Conservation (phyloP, 2,888 invertebrate species). For the Pterostichus madidus region DNA sequence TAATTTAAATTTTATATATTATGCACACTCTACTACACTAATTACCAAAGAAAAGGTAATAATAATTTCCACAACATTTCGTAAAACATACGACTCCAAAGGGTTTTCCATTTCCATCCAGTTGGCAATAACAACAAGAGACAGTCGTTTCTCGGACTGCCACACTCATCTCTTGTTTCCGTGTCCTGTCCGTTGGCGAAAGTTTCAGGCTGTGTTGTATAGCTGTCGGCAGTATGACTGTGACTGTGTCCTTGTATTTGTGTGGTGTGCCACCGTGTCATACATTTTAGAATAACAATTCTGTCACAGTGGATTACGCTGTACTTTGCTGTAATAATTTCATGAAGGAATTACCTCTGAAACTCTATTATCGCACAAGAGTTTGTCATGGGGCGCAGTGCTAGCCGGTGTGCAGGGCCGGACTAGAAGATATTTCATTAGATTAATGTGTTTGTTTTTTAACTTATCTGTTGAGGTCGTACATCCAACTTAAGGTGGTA, state of each 20-base stretch:
- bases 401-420: background rate
- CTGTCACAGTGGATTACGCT: constrained; percentile 52
- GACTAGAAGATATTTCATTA: background rate
- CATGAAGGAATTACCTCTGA: constrained; percentile 54
- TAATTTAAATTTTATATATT: too few species aligned
- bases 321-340: constrained; percentile 57
- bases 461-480: too few species aligned
- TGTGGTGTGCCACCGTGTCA: constrained; percentile 21
- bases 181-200: background rate
- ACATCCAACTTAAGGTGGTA: too few species aligned
- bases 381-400: constrained; percentile 31
- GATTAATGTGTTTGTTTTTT: too few species aligned
- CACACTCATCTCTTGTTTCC: background rate
- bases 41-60: too few species aligned
- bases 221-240: too few species aligned
- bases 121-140: background rate
- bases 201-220: background rate
- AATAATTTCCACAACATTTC: too few species aligned
- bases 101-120: too few species aligned
- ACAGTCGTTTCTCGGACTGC: background rate
- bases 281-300: constrained; percentile 57
- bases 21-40: too few species aligned
- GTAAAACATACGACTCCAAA: too few species aligned
- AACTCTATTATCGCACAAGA: constrained; percentile 50
- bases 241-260: background rate